Percentiles rank a stretch among this genome's conserved stretches.
Conservation (phyloP, 2,113 vertebrate genomes). For the Paracanthobrama guichenoti region DNA sequence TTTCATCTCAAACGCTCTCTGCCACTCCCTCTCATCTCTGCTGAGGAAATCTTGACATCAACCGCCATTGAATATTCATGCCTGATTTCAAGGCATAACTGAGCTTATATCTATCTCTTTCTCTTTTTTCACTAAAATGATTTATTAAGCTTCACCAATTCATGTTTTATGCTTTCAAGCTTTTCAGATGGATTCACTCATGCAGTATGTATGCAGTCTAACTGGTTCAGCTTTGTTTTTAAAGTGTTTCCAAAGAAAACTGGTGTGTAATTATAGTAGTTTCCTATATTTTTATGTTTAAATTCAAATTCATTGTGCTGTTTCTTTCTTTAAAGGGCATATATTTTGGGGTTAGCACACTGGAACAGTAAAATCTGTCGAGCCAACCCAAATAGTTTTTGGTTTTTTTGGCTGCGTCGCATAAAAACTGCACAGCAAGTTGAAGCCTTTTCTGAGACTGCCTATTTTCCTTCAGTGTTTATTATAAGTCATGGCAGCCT, state of each 20-base stretch:
- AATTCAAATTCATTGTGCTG: not conserved
- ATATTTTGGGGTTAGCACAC: not conserved
- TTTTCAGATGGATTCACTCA: not conserved
- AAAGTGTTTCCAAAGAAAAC: not conserved
- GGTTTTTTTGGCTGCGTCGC: not conserved
- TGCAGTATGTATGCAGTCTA: not conserved
- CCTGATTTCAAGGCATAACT: not conserved
- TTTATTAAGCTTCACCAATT: conserved; percentile 38
- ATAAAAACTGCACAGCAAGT: not conserved
- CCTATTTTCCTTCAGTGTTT: conserved; percentile 3
- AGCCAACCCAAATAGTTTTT: not conserved
- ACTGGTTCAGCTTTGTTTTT: not conserved
- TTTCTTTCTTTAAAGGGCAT: not conserved
- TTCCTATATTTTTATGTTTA: not conserved
- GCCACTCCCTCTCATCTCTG: not conserved
- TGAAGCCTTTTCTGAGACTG: not conserved
- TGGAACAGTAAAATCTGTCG: not conserved
- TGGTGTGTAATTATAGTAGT: not conserved
- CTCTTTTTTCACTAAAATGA: conserved; percentile 18
- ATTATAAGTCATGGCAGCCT: conserved; percentile 2
- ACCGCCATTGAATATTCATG: conserved; percentile 48
- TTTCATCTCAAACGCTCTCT: conserved; percentile 32
- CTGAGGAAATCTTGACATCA: conserved; percentile 27
- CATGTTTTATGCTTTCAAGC: conserved; percentile 25
- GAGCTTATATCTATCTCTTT: conserved; percentile 32